Evolutionary conservation across 2,888 invertebrate species (phyloP), one percentile per base, ranked within the genome.

Genomic region (Diplolepis rosae): DNA sequence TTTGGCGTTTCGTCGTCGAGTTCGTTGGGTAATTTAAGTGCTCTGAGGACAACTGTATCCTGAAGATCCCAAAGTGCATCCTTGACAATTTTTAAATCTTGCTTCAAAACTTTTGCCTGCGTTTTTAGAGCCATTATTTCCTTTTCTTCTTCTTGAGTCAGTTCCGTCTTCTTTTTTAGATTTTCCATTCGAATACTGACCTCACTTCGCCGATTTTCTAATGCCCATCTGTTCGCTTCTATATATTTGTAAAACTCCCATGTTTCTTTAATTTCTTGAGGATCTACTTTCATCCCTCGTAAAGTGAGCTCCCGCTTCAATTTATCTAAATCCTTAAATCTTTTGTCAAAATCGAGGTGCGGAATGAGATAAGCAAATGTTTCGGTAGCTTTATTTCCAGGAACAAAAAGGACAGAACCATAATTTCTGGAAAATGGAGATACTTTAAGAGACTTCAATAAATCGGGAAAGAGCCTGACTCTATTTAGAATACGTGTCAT

Each of bases 21-120:
- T 61, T 85, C 80, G 85, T 95, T 96, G 0, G 96, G 96, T 68
- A 96, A 84, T 81, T 91, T 90, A 66, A 96, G 89, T 71, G 91
- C 90, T 81, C 91, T 90, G 32, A 92, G 84, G 54, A 94, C 90
- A 7, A 94, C 92, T 66, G 91, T 91, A 84, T 94, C 94, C 85
- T 96, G 95, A 5, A 95, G 89, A n/a, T 92, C 92, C 91, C 94
- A 94, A n/a, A 93, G 86, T 51, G 91, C 90, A 11, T 90, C 89
- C 83, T 92, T 93, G 1, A 95, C 82, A 32, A 89, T 89, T 84
- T 92, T 93, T n/a, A 94, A 85, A 77, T 94, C 93, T 52, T 92
- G 91, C 81, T 92, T 91, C 0, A 94, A 65, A 3, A 90, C 81
- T 80, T 90, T 89, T 0, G 90, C 90, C 80, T 92, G 91, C 13